Base-by-base conservation (phyloP, 1,140 invertebrate genomes). In the Diprion similis region DNA sequence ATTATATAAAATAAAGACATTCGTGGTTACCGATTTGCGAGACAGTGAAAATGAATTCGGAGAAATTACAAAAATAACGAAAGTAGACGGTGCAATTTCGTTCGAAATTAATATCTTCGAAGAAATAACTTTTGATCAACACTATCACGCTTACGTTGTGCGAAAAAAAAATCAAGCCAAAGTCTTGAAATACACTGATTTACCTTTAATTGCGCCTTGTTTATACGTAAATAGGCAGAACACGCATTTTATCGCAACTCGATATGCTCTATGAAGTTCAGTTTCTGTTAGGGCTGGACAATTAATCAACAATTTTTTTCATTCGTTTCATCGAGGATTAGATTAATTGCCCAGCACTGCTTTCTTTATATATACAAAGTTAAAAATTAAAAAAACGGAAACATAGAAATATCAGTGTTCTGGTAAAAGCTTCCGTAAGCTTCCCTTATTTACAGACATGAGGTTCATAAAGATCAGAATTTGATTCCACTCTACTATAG, bases 211-310 rank as follows among this genome's bases (percentile, higher is more conserved):
- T 59, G 51, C 51, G 0, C 51, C 51, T 59, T 59, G 51, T 59
- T 8, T 59, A 4, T 59, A 3, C 51, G 51, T 59, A 59, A 59
- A 59, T 59, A 59, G 1, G 4, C 51, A 8, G 51, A 59, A 59
- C 6, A 59, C 51, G 51, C 51, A 59, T 59, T 59, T 59, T 59
- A 59, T 59, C 9, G 51, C 51, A 3, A 59, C 51, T 59, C 10
- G 51, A 81, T 76, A 84, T 51, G 71, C 78, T 78, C 73, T 81
- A 73, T 77, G 46, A 37, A 81, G 46, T 66, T 75, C 76, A 18
- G 76, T 71, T 72, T 82, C 74, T 59, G n/a, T 37, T 70, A 77
- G 59, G 72, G 78, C 51, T 59, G 51, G 51, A 59, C n/a, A 59
- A 59, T 59, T 59, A n/a, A 59, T 59, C 51, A n/a, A 59, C 51